Conservation (phyloP, 2,888 invertebrate species). For the Acanthopleura granulata region DNA sequence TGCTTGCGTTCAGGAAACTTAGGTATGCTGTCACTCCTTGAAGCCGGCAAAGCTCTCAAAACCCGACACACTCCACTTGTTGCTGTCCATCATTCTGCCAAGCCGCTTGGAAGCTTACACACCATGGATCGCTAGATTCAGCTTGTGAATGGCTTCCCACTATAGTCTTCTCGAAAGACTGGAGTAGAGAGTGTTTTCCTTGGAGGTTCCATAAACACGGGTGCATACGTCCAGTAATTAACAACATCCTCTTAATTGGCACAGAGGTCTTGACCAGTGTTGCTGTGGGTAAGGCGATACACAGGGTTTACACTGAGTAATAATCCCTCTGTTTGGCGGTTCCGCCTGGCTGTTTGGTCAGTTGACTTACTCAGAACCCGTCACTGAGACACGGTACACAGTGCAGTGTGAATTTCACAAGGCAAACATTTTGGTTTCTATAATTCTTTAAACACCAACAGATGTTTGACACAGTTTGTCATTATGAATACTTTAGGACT, state of each 20-base stretch:
- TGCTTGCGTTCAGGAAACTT: not conserved
- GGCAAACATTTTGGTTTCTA: too few species aligned
- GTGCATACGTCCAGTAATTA: not conserved
- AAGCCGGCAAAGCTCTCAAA: not conserved
- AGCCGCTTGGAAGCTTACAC: too few species aligned
- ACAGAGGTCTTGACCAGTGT: not conserved
- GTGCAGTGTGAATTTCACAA: too few species aligned
- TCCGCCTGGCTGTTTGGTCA: too few species aligned
- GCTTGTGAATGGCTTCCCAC: not conserved
- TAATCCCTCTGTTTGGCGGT: too few species aligned
- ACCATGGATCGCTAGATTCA: not conserved
- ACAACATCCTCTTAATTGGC: conserved; percentile 11
- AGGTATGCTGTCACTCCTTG: not conserved
- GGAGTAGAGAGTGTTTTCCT: not conserved
- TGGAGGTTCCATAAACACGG: not conserved
- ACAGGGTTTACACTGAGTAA: too few species aligned
- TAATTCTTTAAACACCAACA: too few species aligned
- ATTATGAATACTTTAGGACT: too few species aligned
- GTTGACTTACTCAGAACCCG: too few species aligned
- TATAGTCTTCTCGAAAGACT: not conserved
- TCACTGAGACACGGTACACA: too few species aligned
- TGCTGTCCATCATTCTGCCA: not conserved
- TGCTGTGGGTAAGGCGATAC: not conserved
- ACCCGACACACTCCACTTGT: conserved; percentile 1
- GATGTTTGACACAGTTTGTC: too few species aligned